These are phyloP conservation scores for Machimus rusticus DNA, from an alignment of 2,888 invertebrate genomes.

Conservation along the genomic window DNA sequence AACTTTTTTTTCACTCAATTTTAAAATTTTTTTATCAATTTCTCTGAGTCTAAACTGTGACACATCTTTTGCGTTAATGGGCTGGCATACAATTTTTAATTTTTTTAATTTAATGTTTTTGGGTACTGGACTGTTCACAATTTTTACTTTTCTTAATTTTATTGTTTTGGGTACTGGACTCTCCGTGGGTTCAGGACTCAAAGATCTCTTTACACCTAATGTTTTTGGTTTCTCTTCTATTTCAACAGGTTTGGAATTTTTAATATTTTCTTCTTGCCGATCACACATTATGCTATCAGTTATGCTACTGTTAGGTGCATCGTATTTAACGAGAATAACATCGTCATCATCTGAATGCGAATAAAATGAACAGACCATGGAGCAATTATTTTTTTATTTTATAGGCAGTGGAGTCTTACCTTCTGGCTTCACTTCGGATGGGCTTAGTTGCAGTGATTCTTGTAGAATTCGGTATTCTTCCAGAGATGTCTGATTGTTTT, in stretches of 20 bases:
- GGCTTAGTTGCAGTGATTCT: not conserved
- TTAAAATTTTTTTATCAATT: not conserved
- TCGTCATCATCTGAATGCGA: slow-evolving; percentile 25
- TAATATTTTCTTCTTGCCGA: too few relatives aligned
- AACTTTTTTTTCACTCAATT: not conserved
- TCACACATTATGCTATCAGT: not conserved
- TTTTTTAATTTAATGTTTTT: not conserved
- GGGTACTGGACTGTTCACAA: not conserved
- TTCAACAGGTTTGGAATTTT: too few relatives aligned
- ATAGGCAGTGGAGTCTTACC: not conserved
- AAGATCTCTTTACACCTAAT: not conserved
- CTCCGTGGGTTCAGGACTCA: not conserved
- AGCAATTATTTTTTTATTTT: not conserved
- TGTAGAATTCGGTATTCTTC: not conserved
- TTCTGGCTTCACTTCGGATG: not conserved
- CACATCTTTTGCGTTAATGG: not conserved
- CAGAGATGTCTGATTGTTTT: slow-evolving; percentile 3
- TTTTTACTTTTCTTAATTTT: not conserved
- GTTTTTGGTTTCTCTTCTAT: too few relatives aligned
- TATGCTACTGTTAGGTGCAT: not conserved
- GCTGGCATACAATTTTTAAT: not conserved
- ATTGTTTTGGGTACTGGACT: not conserved
- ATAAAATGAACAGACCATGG: not conserved
- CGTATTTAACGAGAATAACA: not conserved
- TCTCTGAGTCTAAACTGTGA: not conserved